Percentiles rank a stretch among this genome's conserved stretches.
These are phyloP conservation scores for Engystomops pustulosus DNA, from an alignment of 2,113 vertebrate genomes.

Conservation along the genomic window DNA sequence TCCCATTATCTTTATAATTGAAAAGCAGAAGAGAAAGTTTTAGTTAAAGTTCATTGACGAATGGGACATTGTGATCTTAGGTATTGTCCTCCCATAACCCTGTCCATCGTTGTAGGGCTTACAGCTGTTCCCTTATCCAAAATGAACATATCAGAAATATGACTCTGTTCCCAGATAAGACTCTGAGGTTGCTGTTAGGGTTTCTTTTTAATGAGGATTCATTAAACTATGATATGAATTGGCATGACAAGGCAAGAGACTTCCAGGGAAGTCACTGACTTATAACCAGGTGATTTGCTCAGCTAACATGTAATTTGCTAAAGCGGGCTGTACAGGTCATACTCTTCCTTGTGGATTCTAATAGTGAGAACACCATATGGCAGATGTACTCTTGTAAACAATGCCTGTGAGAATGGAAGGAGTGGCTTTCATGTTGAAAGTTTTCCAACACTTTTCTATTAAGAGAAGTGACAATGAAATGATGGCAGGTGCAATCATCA, in stretches of 20 bases:
- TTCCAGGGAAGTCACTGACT: conserved; percentile 17
- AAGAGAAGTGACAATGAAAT: too few species aligned
- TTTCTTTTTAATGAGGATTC: conserved; percentile 39
- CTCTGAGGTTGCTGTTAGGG: not conserved
- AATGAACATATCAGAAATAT: conserved; percentile 7
- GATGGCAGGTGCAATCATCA: too few species aligned
- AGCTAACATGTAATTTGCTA: conserved; percentile 25
- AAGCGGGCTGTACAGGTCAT: not conserved
- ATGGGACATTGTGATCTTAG: conserved; percentile 32
- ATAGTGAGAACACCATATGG: too few species aligned
- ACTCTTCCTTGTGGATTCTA: not conserved
- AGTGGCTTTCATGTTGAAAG: too few species aligned
- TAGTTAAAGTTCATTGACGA: not conserved
- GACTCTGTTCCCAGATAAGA: conserved; percentile 31
- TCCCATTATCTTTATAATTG: conserved; percentile 45
- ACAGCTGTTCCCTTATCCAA: conserved; percentile 12
- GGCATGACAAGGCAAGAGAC: not conserved
- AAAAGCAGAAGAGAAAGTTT: conserved; percentile 23
- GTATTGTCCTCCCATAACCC: conserved; percentile 33
- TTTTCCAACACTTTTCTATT: too few species aligned
- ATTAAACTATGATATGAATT: conserved; percentile 12
- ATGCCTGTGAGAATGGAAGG: too few species aligned
- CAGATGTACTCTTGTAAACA: too few species aligned
- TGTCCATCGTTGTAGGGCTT: not conserved
- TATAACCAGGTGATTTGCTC: conserved; percentile 24